A percentile compares a stretch with the other conserved stretches of the same genome.
These are phyloP conservation scores for Drosophila rubida DNA, from an alignment of 2,888 invertebrate genomes.

Conservation along the genomic window DNA sequence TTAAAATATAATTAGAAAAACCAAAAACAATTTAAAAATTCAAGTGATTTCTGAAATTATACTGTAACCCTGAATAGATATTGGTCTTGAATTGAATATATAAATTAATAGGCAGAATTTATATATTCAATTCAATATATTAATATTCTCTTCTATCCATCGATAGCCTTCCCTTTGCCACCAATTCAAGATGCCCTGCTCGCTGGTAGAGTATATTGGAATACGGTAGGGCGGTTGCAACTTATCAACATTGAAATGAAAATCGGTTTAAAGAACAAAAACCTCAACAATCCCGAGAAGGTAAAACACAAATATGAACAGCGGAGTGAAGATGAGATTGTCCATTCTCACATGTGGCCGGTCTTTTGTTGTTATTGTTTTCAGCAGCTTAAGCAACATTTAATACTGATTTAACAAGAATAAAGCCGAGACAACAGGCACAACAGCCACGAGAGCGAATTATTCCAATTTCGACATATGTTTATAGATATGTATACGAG, in stretches of 20 bases:
- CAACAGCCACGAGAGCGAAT: constrained; percentile 31
- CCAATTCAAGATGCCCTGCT: not conserved
- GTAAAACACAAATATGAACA: constrained; percentile 14
- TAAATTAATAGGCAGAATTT: too few species aligned
- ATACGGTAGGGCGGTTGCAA: constrained; percentile 15
- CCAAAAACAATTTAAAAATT: too few species aligned
- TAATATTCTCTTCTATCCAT: too few species aligned
- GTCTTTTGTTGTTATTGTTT: constrained; percentile 65
- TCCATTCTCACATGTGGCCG: constrained; percentile 27
- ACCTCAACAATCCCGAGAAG: constrained; percentile 11
- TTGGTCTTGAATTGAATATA: too few species aligned
- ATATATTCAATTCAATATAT: too few species aligned
- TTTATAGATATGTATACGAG: constrained; percentile 5
- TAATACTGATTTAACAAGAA: constrained; percentile 68
- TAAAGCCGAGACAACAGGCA: constrained; percentile 54
- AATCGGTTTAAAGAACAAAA: constrained; percentile 58
- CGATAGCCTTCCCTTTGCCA: too few species aligned
- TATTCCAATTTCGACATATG: constrained; percentile 42
- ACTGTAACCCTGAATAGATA: too few species aligned
- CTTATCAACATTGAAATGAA: constrained; percentile 50
- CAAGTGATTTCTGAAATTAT: too few species aligned
- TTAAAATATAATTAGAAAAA: too few species aligned
- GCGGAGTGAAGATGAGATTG: constrained; percentile 23
- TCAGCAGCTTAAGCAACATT: constrained; percentile 72
- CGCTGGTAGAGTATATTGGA: constrained; percentile 19